Conservation (phyloP, 2,113 vertebrate genomes). For the Apodemus sylvaticus region DNA sequence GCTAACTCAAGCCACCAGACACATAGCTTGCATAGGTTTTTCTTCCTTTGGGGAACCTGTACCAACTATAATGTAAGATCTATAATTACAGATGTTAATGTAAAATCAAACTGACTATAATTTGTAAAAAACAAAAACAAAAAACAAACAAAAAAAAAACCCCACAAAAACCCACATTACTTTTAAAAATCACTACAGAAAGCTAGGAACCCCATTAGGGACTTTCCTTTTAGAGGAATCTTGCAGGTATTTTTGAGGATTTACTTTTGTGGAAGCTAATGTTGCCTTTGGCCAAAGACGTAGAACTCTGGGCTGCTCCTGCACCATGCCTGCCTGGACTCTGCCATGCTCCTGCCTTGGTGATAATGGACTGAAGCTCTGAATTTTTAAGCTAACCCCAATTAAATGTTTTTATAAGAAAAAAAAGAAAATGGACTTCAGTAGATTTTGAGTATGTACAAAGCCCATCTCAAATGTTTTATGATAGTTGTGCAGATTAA, state of each 20-base stretch:
- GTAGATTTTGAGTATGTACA: background rate
- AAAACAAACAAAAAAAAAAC: no score
- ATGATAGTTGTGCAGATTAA: background rate
- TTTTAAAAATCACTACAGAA: constrained; percentile 14
- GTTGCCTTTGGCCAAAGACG: no score
- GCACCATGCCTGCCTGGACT: no score
- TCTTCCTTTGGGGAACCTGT: background rate
- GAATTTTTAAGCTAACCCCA: no score
- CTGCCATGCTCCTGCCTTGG: no score
- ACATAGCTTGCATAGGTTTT: background rate
- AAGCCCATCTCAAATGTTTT: background rate
- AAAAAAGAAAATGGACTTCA: background rate
- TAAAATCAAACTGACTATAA: constrained; percentile 29
- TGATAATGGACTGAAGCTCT: no score
- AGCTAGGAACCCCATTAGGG: background rate
- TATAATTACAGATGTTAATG: constrained; percentile 13
- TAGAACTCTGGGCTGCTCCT: no score
- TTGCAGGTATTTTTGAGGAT: background rate
- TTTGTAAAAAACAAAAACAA: background rate
- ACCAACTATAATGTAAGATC: background rate
- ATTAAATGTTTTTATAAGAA: no score
- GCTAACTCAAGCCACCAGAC: background rate
- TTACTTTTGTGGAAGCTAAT: constrained; percentile 24
- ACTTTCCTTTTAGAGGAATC: background rate
- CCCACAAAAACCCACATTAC: no score